A percentile compares a stretch with the other conserved stretches of the same genome.
Evolutionary conservation across 2,888 invertebrate species (phyloP).

Genomic region (Nowickia ferox): DNA sequence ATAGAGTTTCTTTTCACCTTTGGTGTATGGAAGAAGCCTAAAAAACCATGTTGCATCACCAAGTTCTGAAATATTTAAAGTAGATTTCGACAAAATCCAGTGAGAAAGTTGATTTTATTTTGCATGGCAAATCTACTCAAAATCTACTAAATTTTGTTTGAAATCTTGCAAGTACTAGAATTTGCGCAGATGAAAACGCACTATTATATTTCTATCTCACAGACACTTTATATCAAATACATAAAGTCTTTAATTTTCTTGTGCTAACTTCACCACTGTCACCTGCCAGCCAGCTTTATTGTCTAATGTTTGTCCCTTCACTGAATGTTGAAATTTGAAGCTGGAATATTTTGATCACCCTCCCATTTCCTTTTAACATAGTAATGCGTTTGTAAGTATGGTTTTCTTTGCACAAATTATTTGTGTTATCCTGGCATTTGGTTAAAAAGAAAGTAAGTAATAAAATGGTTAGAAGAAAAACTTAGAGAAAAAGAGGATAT

Average conservation of each 20-base stretch:
- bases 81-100: too few species aligned
- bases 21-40: too few species aligned
- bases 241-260: too few species aligned
- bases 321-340: constrained; percentile 21
- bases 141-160: not conserved
- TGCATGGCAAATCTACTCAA: too few species aligned
- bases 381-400: constrained; percentile 42
- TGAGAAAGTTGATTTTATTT: too few species aligned
- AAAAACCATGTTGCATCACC: too few species aligned
- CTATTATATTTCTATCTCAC: too few species aligned
- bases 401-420: constrained; percentile 39
- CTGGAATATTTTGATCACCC: not conserved
- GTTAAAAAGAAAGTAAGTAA: not conserved
- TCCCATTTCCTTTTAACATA: not conserved
- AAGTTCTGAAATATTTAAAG: too few species aligned
- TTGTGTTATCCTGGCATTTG: constrained; percentile 58
- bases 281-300: not conserved
- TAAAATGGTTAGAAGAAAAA: constrained; percentile 6
- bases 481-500: constrained; percentile 22
- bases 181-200: too few species aligned
- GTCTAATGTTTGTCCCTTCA: constrained; percentile 24
- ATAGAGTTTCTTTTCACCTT: too few species aligned
- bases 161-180: not conserved
- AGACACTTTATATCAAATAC: too few species aligned
- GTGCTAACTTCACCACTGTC: constrained; percentile 2